Evolutionary conservation across 2,888 invertebrate genomes (phyloP), one percentile per base, ranked within the genome.

Genomic region (Caenorhabditis imperialis): DNA sequence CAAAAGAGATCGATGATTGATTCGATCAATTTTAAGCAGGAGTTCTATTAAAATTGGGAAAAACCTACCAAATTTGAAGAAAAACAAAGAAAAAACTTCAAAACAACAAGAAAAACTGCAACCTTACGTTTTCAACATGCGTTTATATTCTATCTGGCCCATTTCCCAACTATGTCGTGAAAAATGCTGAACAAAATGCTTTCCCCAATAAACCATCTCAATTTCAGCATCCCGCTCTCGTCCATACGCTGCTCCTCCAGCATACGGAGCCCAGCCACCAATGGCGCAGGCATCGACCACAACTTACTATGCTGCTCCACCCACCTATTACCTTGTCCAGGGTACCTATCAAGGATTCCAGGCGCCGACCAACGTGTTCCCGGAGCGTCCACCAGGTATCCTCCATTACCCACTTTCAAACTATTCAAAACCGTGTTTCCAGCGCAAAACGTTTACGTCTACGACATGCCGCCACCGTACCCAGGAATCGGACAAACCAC

Each of bases 391-490:
- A 27, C 82, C 80, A 51, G 75, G 87, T 87, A 45, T 33, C 20
- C 42, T 58, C 76, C 60, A 1, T 27, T 1, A 23, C 3, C 18
- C 27, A 1, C 40, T 3, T 40, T 55, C 25, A 37, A 48, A 30
- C 14, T 6, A 33, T 20, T 44, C 2, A 16, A 10, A 27, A 20
- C 10, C 23, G 16, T n/a, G 16, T 16, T 77, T 84, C 55, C 70
- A 86, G 87, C 77, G 10, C 84, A 82, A 18, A 83, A 77, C 40
- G 86, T 88, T 10, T 88, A 81, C 65, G 82, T 88, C 75, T 88
- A 82, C 74, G 88, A 88, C 14, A 73, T 81, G 42, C 88, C 88
- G 10, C 88, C 88, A 22, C 88, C 88, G 12, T 88, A 88, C 71
- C 72, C 79, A 12, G 88, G 87, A 40, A 84, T 85, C 38, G 79